These are phyloP conservation scores for Chloroceryle amazona DNA, from an alignment of 2,797 vertebrate genomes.

Conservation along the genomic window DNA sequence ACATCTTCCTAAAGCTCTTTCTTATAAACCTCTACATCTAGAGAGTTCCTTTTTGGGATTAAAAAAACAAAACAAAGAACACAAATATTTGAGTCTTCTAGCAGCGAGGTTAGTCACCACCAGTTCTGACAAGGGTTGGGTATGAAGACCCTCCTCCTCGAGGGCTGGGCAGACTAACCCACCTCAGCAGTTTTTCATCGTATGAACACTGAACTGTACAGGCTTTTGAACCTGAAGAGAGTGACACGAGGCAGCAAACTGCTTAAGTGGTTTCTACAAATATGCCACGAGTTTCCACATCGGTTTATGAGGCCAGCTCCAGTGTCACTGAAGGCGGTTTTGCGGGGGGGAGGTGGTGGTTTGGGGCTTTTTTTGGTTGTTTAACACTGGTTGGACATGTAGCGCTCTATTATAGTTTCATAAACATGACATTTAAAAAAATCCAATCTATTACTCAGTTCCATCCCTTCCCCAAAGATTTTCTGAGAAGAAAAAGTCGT, in stretches of 20 bases:
- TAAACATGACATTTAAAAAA: neutral
- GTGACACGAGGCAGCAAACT: neutral
- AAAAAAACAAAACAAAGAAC: neutral
- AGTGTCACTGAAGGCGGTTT: neutral
- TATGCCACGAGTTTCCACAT: neutral
- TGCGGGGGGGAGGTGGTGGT: neutral
- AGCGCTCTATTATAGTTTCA: neutral
- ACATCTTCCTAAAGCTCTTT: neutral
- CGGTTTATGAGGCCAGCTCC: neutral
- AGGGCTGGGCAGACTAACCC: neutral
- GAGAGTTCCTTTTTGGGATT: neutral
- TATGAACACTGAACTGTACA: neutral
- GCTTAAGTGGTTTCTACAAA: neutral
- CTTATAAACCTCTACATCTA: neutral
- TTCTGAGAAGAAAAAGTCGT: neutral
- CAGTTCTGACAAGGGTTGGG: neutral
- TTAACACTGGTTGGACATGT: neutral
- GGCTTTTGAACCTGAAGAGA: neutral
- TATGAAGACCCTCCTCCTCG: neutral
- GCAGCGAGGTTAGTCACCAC: neutral
- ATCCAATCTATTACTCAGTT: neutral
- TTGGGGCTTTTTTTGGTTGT: neutral
- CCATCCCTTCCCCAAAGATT: neutral
- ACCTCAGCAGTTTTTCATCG: neutral
- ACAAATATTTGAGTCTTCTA: neutral